Conservation (phyloP, 2,888 invertebrate genomes). For the Abscondita cerata region DNA sequence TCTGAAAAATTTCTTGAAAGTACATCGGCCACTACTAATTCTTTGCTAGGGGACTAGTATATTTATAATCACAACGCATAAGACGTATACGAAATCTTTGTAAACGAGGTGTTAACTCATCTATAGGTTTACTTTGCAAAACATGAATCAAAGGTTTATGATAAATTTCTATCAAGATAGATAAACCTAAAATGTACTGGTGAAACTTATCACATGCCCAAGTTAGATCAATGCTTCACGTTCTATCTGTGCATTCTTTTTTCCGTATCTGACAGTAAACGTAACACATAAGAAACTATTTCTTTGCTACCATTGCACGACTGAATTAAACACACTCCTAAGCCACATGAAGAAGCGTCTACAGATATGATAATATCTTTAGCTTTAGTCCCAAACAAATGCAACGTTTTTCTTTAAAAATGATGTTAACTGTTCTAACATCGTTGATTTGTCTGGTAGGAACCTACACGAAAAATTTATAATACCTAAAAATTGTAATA, state of each 20-base stretch:
- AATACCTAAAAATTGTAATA: conserved; percentile 33
- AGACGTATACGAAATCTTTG: not conserved
- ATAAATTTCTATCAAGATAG: not conserved
- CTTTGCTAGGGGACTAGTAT: not conserved
- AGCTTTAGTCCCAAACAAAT: conserved; percentile 36
- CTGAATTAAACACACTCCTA: conserved; percentile 40
- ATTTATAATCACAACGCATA: not conserved
- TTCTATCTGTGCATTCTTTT: too few relatives aligned
- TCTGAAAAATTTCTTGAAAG: not conserved
- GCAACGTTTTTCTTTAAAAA: too few relatives aligned
- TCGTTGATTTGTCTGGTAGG: conserved; percentile 36
- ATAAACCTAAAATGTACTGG: not conserved
- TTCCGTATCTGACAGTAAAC: too few relatives aligned
- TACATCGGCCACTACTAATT: not conserved
- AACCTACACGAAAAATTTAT: conserved; percentile 40
- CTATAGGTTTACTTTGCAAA: not conserved
- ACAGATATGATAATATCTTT: conserved; percentile 49
- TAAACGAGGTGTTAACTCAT: not conserved
- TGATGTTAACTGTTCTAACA: conserved; percentile 34
- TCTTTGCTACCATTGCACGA: not conserved
- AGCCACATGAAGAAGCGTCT: conserved; percentile 32
- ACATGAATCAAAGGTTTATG: not conserved
- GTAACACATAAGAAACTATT: too few relatives aligned
- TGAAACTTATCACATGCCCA: not conserved
- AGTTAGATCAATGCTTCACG: not conserved